Evolutionary conservation across 1,140 invertebrate genomes (phyloP), one percentile per base, ranked within the genome.

Genomic region (Aplysia californica): DNA sequence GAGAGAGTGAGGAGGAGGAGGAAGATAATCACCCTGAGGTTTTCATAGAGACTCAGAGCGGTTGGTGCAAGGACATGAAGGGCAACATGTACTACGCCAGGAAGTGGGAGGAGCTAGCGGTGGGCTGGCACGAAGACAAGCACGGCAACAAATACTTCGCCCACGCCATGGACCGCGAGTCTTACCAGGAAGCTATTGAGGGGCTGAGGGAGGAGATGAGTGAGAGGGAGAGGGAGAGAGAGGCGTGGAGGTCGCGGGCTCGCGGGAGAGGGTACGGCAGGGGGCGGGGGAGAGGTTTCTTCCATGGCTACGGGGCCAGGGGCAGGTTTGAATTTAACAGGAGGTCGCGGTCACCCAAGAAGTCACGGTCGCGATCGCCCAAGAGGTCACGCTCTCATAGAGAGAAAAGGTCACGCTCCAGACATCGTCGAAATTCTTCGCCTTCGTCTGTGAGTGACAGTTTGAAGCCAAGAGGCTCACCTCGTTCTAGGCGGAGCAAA

Each of bases 1-100:
- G 20, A 55, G 18, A 75, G 50, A 68, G 58, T 75, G 3, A 73
- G 41, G 39, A 41, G 31, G 18, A 76, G 35, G 21, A 70, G 35
- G 29, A 20, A 71, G 41, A 29, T 20, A 2, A 39, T 26, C 20
- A 65, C 10, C n/a, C 44, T 10, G 10, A 50, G 44, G 10, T 50
- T n/a, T 15, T 50, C 44, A 10, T 15, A 50, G 44, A 50, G 44
- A n/a, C 10, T 10, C 10, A 50, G n/a, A 50, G n/a, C 10, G 44
- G 44, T 50, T 50, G 44, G 44, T 50, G 44, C n/a, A 10, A 50
- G n/a, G 44, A 50, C n/a, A 50, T 50, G n/a, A 15, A 15, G 10
- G 44, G 44, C 10, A 50, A 50, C n/a, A n/a, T n/a, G 10, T 50
- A 50, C 44, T 50, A 15, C n/a, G 44, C 44, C n/a, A n/a, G n/a